A percentile compares a stretch with the other conserved stretches of the same genome.
phyloP scores from a whole-genome alignment of 2,113 vertebrate genomes.

The Muntiacus reevesi region DNA sequence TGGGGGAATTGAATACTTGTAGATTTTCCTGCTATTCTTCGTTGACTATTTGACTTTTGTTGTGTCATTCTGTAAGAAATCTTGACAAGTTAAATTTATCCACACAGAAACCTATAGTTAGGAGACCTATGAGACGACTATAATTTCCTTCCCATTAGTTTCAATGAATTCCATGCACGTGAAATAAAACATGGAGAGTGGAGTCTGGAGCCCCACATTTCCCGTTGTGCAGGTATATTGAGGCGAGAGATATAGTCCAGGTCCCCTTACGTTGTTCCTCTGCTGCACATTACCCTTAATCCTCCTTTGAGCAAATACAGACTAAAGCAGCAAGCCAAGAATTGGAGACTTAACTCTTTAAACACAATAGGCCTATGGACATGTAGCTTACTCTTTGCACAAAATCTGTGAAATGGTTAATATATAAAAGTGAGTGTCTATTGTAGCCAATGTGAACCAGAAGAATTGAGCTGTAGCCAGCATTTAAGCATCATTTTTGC shows the following conservation, averaged over 20 bases:
- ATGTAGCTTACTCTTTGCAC: conserved; percentile 61
- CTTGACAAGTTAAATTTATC: conserved; percentile 83
- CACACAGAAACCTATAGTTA: conserved; percentile 79
- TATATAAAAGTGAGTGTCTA: conserved; percentile 77
- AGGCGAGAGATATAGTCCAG: conserved; percentile 65
- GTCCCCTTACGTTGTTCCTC: conserved; percentile 76
- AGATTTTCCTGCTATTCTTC: conserved; percentile 73
- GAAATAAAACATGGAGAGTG: conserved; percentile 68
- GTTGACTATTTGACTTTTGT: conserved; percentile 71
- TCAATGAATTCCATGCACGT: conserved; percentile 83
- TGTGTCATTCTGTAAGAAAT: conserved; percentile 76
- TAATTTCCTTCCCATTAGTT: conserved; percentile 83
- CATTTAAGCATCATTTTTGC: conserved; percentile 86
- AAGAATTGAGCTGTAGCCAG: conserved; percentile 83
- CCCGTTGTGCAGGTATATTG: conserved; percentile 69
- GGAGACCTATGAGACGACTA: conserved; percentile 77
- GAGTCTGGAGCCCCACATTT: conserved; percentile 64
- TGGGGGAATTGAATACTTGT: conserved; percentile 76
- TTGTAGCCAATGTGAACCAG: conserved; percentile 80
- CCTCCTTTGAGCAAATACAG: conserved; percentile 74
- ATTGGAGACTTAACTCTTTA: conserved; percentile 72
- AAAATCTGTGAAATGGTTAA: conserved; percentile 83
- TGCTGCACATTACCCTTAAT: conserved; percentile 80
- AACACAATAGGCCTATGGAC: conserved; percentile 46
- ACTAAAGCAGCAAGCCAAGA: conserved; percentile 56